A percentile compares a stretch with the other conserved stretches of the same genome.
These are phyloP conservation scores for Tanytarsus gracilentus DNA, from an alignment of 2,888 invertebrate species.

Conservation along the genomic window DNA sequence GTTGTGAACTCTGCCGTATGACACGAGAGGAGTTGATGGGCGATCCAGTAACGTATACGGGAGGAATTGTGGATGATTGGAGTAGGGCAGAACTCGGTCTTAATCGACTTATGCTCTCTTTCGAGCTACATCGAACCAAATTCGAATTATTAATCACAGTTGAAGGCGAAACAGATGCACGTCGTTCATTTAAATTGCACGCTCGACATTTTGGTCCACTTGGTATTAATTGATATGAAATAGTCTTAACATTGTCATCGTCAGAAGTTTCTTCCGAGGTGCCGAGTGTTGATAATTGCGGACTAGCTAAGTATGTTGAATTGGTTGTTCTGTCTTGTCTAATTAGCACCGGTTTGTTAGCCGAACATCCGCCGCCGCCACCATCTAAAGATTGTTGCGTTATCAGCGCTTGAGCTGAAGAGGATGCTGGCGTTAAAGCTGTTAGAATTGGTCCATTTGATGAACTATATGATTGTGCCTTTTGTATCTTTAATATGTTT, in stretches of 20 bases:
- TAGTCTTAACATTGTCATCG: constrained; percentile 54
- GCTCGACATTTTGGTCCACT: constrained; percentile 48
- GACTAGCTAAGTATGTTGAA: constrained; percentile 59
- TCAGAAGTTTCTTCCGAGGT: constrained; percentile 69
- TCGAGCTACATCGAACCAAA: constrained; percentile 77
- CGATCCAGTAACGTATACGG: constrained; percentile 62
- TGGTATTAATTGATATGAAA: constrained; percentile 53
- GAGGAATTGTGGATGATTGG: constrained; percentile 54
- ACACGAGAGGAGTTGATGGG: constrained; percentile 60
- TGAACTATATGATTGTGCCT: constrained; percentile 32
- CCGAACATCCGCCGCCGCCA: too few relatives aligned
- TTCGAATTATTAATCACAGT: constrained; percentile 60
- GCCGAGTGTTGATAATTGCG: constrained; percentile 61
- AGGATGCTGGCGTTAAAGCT: not conserved
- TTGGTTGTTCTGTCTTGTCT: constrained; percentile 79
- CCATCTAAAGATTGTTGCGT: constrained; percentile 18
- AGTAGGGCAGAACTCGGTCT: constrained; percentile 37
- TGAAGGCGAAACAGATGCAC: constrained; percentile 71
- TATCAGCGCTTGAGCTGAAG: not conserved
- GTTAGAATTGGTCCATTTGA: constrained; percentile 39
- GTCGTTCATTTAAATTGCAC: constrained; percentile 62
- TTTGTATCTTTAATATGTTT: constrained; percentile 11
- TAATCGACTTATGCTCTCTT: constrained; percentile 65
- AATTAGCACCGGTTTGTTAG: constrained; percentile 70
- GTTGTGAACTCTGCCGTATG: constrained; percentile 81